phyloP scores from a whole-genome alignment of 2,113 vertebrate genomes.

The Pelmatolapia mariae region DNA sequence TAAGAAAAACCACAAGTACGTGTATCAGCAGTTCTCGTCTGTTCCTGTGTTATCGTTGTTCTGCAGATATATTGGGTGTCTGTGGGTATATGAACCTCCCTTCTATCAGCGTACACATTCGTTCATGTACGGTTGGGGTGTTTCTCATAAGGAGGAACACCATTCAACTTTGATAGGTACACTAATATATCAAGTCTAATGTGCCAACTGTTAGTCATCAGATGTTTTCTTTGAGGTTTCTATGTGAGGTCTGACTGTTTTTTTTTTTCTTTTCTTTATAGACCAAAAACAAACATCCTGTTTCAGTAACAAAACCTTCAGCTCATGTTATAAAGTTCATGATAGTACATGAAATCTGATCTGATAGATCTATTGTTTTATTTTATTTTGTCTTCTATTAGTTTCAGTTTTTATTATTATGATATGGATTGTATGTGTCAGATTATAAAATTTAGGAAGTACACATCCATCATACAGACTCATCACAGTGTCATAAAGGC shows the following conservation, averaged over 20 bases:
- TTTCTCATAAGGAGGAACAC: not conserved
- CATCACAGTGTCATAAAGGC: not conserved
- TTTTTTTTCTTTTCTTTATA: not conserved
- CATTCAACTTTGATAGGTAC: not conserved
- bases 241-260: not conserved
- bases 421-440: not conserved
- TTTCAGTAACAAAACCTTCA: not conserved
- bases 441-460: not conserved
- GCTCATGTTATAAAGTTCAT: not conserved
- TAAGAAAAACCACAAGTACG: not conserved
- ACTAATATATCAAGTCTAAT: not conserved
- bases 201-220: not conserved
- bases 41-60: conserved; percentile 9
- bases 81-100: not conserved
- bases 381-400: not conserved
- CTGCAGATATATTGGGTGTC: conserved; percentile 2
- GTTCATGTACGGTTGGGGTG: not conserved
- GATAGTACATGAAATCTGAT: not conserved
- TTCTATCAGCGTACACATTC: conserved; percentile 7
- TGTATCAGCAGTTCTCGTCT: not conserved
- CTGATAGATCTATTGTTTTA: not conserved
- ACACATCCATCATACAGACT: not conserved
- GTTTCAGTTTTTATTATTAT: not conserved
- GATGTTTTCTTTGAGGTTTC: not conserved
- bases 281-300: not conserved